These are phyloP conservation scores for Cryptocheilus praepositus DNA, from an alignment of 2,888 invertebrate genomes.

Conservation along the genomic window DNA sequence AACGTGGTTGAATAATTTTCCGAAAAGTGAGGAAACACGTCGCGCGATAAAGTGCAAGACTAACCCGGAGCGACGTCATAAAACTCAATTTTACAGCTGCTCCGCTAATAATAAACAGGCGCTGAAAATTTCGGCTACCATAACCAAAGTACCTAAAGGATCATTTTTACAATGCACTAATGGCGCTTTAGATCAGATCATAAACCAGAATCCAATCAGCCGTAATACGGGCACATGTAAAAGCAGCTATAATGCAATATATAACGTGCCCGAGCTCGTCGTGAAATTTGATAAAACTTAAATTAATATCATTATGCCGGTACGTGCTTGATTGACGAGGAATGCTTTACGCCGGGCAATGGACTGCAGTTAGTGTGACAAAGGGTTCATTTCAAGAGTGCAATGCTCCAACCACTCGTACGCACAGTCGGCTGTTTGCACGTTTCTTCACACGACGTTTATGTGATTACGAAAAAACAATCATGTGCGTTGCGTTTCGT, in stretches of 20 bases:
- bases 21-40: not conserved
- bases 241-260: slow-evolving; percentile 5
- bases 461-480: slow-evolving; percentile 29
- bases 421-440: slow-evolving; percentile 41
- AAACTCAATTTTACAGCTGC: not conserved
- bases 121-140: not conserved
- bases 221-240: slow-evolving; percentile 14
- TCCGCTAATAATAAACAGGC: slow-evolving; percentile 8
- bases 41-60: not conserved
- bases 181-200: slow-evolving; percentile 6
- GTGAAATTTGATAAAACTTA: slow-evolving; percentile 29
- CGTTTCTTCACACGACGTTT: slow-evolving; percentile 35
- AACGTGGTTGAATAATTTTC: not conserved
- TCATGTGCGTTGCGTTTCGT: slow-evolving; percentile 19
- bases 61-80: not conserved
- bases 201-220: slow-evolving; percentile 21
- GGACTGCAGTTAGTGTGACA: slow-evolving; percentile 31
- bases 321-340: slow-evolving; percentile 41
- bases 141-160: not conserved
- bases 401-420: slow-evolving; percentile 19
- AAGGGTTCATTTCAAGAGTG: slow-evolving; percentile 34
- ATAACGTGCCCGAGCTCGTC: slow-evolving; percentile 8
- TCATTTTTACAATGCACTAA: slow-evolving; percentile 15
- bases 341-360: slow-evolving; percentile 38
- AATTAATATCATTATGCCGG: slow-evolving; percentile 36